Base-by-base conservation (phyloP, 1,140 invertebrate genomes). In the Drosophila mojavensis region DNA sequence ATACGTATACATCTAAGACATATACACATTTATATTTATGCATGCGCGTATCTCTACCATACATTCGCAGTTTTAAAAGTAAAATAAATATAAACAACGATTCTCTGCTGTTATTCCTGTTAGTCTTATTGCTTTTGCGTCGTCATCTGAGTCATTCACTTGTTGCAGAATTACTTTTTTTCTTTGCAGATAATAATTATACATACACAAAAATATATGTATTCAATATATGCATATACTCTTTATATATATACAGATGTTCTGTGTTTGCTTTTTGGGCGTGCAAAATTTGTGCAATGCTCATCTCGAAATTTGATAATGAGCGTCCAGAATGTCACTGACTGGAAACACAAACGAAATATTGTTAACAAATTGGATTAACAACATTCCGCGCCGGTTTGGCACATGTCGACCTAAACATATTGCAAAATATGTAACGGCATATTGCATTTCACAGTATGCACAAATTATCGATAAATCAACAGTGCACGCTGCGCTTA, bases 61-160 rank as follows among this genome's bases (percentile, higher is more conserved):
- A 51, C 63, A 61, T 62, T 69, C 45, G 50, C 58, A 67, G 60
- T 47, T 78, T 84, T 85, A 30, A 68, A 81, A 81, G 78, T 75
- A 81, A 85, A 78, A 78, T 78, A 86, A 82, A 79, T 71, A 69
- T 67, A 78, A 75, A 79, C 66, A 56, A 33, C 33, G 6, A 9
- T 9, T 7, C 51, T 75, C 65, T 51, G 60, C 30, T 63, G 61
- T 53, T 71, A 69, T 85, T 81, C 67, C 73, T 79, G 74, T 73
- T 73, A 77, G 77, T 77, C 45, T 60, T 69, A 59, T 70, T 65
- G 60, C 65, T 74, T 70, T 60, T 59, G 63, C 58, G 68, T 47
- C 60, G 72, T 50, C 61, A 63, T 75, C 73, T 80, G 83, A 88
- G 72, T 88, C 83, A 86, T 88, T 80, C 83, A 86, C 83, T 88